These are phyloP conservation scores for Pangasianodon hypophthalmus DNA, from an alignment of 2,113 vertebrate genomes.

Conservation along the genomic window DNA sequence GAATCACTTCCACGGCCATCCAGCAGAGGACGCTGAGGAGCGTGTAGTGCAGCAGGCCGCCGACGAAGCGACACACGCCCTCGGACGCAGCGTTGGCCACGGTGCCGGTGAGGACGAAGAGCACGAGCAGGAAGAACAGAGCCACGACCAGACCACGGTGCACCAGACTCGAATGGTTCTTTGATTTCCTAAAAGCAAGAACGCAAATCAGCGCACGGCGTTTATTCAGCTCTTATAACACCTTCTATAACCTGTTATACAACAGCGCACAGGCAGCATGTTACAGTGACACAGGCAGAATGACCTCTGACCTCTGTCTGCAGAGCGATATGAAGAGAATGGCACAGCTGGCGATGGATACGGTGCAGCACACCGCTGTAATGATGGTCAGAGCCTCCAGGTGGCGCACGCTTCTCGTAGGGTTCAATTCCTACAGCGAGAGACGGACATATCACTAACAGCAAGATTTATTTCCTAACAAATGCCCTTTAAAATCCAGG, in stretches of 20 bases:
- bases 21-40: constrained; percentile 72
- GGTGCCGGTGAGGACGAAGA: constrained; percentile 70
- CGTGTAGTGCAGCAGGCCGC: constrained; percentile 68
- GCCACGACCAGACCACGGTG: constrained; percentile 69
- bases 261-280: not conserved
- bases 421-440: constrained; percentile 61
- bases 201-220: not conserved
- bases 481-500: not conserved
- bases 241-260: not conserved
- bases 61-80: constrained; percentile 60
- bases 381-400: constrained; percentile 69
- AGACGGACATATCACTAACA: constrained; percentile 9
- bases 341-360: constrained; percentile 70
- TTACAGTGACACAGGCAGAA: not conserved
- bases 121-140: constrained; percentile 63
- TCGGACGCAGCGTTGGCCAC: constrained; percentile 65
- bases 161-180: constrained; percentile 63
- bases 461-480: not conserved
- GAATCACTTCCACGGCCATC: constrained; percentile 76
- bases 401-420: constrained; percentile 62
- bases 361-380: constrained; percentile 66
- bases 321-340: constrained; percentile 66
- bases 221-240: not conserved
- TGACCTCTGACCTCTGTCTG: constrained; percentile 63
- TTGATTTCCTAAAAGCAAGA: constrained; percentile 31